Conservation (phyloP, 1,140 invertebrate species). For the Hormaphis cornu region DNA sequence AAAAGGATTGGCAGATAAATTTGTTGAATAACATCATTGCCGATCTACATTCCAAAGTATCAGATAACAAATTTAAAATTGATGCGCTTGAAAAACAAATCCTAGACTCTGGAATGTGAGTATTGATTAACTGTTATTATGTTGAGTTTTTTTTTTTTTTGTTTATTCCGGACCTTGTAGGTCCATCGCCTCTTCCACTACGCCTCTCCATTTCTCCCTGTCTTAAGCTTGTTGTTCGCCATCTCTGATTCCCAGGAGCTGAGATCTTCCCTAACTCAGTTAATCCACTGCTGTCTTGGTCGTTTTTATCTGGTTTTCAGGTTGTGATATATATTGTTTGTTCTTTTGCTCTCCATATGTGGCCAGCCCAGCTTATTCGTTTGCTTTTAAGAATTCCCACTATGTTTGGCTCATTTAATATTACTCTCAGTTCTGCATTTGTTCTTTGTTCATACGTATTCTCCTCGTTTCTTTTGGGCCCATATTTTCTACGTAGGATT, state of each 20-base stretch:
- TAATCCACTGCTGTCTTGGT: constrained; percentile 21
- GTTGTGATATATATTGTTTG: background rate
- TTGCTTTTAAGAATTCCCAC: constrained; percentile 18
- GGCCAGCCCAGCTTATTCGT: constrained; percentile 20
- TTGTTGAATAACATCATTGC: constrained; percentile 23
- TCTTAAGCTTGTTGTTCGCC: background rate
- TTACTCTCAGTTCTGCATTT: constrained; percentile 7
- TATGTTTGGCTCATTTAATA: constrained; percentile 13
- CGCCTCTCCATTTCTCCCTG: constrained; percentile 6
- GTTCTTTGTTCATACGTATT: constrained; percentile 7
- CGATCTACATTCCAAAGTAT: constrained; percentile 12
- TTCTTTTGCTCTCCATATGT: background rate
- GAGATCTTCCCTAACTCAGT: constrained; percentile 18
- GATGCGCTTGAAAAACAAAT: constrained; percentile 16
- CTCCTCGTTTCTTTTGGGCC: background rate
- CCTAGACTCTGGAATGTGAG: constrained; percentile 12
- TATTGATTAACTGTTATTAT: background rate
- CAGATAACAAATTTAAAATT: constrained; percentile 22
- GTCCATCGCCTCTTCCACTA: background rate
- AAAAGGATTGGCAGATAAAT: constrained; percentile 29
- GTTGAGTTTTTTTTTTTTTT: background rate
- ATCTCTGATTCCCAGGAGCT: constrained; percentile 20
- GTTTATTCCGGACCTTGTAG: background rate
- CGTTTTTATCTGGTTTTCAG: constrained; percentile 5
- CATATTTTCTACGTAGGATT: constrained; percentile 19